A percentile compares a stretch with the other conserved stretches of the same genome.
phyloP scores from a whole-genome alignment of 2,797 vertebrate species.

The Danio aesculapii region DNA sequence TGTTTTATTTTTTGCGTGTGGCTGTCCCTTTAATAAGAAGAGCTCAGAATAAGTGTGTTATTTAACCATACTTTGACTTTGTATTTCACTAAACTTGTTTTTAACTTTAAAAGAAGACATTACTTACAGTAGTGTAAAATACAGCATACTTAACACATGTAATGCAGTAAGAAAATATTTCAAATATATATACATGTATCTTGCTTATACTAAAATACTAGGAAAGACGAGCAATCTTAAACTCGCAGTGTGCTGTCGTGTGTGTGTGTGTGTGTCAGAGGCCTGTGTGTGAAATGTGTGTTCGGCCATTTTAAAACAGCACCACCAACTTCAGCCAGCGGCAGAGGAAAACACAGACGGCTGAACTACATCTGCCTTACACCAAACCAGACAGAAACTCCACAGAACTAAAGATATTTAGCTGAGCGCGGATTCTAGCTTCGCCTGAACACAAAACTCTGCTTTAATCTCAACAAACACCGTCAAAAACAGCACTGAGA shows the following conservation, averaged over 20 bases:
- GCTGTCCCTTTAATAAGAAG: too few relatives aligned
- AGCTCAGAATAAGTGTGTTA: too few relatives aligned
- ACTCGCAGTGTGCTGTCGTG: background rate
- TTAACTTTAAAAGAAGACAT: too few relatives aligned
- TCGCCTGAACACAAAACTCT: background rate
- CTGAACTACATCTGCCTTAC: background rate
- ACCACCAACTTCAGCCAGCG: constrained; percentile 62
- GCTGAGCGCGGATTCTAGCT: background rate
- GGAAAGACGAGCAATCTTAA: background rate
- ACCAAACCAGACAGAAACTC: background rate
- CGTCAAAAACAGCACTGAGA: constrained; percentile 2
- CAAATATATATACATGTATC: too few relatives aligned
- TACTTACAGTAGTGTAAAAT: too few relatives aligned
- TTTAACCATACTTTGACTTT: too few relatives aligned
- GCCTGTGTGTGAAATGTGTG: constrained; percentile 62
- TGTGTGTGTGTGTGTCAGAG: background rate
- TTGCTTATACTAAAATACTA: too few relatives aligned
- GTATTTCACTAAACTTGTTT: too few relatives aligned
- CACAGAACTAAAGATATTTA: background rate
- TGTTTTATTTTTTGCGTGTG: too few relatives aligned
- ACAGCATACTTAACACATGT: too few relatives aligned
- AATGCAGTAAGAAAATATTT: too few relatives aligned
- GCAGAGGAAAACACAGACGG: constrained; percentile 5
- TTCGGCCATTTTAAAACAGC: constrained; percentile 91
- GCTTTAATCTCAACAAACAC: background rate